Percentiles rank a stretch among this genome's conserved stretches.
Evolutionary conservation across 1,140 invertebrate genomes (phyloP).

Genomic region (Muscidifurax raptorellus): DNA sequence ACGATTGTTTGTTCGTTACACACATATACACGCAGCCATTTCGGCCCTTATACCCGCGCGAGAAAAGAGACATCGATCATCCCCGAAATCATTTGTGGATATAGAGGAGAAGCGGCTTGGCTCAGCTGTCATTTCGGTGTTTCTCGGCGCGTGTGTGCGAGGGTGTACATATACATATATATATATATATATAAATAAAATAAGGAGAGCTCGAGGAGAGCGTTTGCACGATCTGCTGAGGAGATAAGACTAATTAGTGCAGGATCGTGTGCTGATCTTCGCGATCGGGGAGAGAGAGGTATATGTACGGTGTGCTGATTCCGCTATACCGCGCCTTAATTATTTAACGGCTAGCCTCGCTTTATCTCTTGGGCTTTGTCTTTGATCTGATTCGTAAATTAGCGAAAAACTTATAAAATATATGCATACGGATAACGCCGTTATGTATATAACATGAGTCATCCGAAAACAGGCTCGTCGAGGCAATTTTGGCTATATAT

Average conservation of each 20-base stretch:
- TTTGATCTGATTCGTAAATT: neutral
- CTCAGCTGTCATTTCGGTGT: neutral
- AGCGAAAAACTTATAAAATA: no score
- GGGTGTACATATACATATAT: neutral
- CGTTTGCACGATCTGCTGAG: neutral
- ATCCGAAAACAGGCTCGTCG: no score
- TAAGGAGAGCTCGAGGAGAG: neutral
- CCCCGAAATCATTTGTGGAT: neutral
- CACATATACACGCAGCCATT: neutral
- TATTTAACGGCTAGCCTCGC: constrained; percentile 6
- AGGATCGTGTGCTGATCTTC: constrained; percentile 31
- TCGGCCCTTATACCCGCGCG: neutral
- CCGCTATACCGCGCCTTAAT: constrained; percentile 25
- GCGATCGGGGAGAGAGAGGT: neutral
- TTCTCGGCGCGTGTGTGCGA: neutral
- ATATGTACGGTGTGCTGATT: neutral
- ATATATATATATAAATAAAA: neutral
- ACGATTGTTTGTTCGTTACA: constrained; percentile 43
- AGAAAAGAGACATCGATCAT: constrained; percentile 48
- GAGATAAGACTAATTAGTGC: constrained; percentile 42
- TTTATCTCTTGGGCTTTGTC: neutral
- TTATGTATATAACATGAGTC: no score
- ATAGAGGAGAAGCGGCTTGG: neutral
- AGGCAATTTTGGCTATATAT: no score
- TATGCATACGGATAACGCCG: no score